These are phyloP conservation scores for Sternotherus odoratus DNA, from an alignment of 2,797 vertebrate species.

Conservation along the genomic window DNA sequence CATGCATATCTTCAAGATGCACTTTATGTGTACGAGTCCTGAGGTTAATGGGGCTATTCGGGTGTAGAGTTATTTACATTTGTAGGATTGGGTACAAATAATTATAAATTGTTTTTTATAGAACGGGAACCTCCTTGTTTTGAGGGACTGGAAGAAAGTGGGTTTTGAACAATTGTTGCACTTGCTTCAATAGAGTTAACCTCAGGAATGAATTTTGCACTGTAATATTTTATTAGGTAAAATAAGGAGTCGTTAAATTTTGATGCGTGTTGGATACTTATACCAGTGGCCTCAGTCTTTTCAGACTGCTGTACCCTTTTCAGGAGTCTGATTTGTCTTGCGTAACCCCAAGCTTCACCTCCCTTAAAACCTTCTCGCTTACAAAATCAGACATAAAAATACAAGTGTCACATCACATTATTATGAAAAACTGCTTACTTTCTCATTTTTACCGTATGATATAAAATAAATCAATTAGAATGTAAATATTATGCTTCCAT, in stretches of 20 bases:
- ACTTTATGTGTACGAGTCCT: not conserved
- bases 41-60: not conserved
- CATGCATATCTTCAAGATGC: not conserved
- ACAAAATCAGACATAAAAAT: no score
- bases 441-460: no score
- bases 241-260: not conserved
- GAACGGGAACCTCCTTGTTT: not conserved
- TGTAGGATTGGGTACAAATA: not conserved
- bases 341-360: no score
- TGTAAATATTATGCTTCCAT: no score
- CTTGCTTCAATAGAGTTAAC: fast-evolving
- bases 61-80: not conserved
- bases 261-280: not conserved
- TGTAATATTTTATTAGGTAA: fast-evolving
- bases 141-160: not conserved
- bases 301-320: no score
- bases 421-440: no score
- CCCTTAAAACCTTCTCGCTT: no score
- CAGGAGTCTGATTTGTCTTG: no score
- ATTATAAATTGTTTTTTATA: not conserved
- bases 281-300: no score
- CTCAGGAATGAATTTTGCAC: not conserved
- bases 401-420: no score
- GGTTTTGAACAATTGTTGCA: not conserved
- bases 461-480: no score